Evolutionary conservation across 2,113 vertebrate species (phyloP).

Genomic region (Varanus salvator): DNA sequence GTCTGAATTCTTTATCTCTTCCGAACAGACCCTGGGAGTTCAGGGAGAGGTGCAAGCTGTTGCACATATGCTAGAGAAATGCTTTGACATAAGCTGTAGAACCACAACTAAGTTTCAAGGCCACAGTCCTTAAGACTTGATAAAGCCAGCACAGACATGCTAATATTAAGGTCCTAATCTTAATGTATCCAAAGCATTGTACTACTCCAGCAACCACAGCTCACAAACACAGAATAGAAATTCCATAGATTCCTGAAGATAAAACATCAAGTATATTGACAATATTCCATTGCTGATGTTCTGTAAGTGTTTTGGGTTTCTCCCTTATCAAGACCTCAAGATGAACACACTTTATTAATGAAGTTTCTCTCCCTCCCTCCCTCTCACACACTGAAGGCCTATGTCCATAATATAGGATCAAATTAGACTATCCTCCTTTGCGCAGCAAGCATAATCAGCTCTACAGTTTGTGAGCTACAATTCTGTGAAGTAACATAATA

Average conservation of each 20-base stretch:
- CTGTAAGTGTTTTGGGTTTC: background rate
- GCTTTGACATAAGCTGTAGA: background rate
- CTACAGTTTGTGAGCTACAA: background rate
- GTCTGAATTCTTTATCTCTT: constrained; percentile 70
- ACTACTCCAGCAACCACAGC: background rate
- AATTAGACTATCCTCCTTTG: background rate
- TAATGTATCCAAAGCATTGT: background rate
- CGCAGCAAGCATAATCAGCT: background rate
- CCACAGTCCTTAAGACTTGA: background rate
- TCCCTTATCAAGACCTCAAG: background rate
- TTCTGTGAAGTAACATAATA: background rate
- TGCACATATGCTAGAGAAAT: background rate
- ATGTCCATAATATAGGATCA: background rate
- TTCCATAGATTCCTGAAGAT: background rate
- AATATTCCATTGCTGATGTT: background rate
- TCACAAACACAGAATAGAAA: background rate
- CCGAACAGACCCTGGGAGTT: constrained; percentile 53
- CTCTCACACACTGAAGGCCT: background rate
- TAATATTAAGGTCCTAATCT: background rate
- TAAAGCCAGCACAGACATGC: background rate
- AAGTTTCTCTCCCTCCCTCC: background rate
- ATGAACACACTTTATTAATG: background rate
- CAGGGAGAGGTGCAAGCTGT: background rate
- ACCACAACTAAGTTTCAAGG: background rate
- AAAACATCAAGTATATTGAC: background rate